Evolutionary conservation across 2,113 vertebrate genomes (phyloP), one percentile per base, ranked within the genome.

Genomic region (Pelvicachromis taeniatus): DNA sequence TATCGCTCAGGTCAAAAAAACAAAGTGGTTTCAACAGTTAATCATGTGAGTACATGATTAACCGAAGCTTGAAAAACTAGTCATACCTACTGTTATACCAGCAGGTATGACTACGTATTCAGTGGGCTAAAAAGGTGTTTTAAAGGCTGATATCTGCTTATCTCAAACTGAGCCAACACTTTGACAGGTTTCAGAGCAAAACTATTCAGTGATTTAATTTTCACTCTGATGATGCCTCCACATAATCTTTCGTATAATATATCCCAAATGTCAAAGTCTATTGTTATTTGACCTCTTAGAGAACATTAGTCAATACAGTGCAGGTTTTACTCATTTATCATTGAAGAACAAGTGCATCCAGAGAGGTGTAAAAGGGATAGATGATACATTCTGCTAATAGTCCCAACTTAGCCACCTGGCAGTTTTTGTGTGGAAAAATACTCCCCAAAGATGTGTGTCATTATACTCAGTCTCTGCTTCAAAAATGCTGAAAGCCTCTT

Each of bases 11-110:
- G 14, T 58, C 0, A 58, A 58, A 58, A 56, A 23, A 4, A 13
- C 4, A 16, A 0, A 58, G 56, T 1, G 0, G 1, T 59, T 58
- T 7, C 0, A 4, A 58, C 56, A 31, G 56, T 17, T 59, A 59
- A 17, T 59, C 56, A 59, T 59, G 56, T 59, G 1, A 59, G 14
- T 0, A 59, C 26, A 31, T 1, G 56, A 31, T 31, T 59, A 31
- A 59, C 26, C 56, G 17, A 59, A 59, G 56, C 4, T 17, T 17
- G 0, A 61, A 1, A 61, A 61, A 29, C 58, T 19, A 29, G n/a
- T n/a, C n/a, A n/a, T n/a, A n/a, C n/a, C n/a, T 0, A 31, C 16
- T 61, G 16, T 61, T 33, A 61, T 19, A 1, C 56, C 16, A 0
- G 29, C 58, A 33, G 29, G 9, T 61, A 61, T 61, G 31, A 29